A percentile compares a stretch with the other conserved stretches of the same genome.
Conservation (phyloP, 2,797 vertebrate genomes). For the Pseudochirops cupreus region DNA sequence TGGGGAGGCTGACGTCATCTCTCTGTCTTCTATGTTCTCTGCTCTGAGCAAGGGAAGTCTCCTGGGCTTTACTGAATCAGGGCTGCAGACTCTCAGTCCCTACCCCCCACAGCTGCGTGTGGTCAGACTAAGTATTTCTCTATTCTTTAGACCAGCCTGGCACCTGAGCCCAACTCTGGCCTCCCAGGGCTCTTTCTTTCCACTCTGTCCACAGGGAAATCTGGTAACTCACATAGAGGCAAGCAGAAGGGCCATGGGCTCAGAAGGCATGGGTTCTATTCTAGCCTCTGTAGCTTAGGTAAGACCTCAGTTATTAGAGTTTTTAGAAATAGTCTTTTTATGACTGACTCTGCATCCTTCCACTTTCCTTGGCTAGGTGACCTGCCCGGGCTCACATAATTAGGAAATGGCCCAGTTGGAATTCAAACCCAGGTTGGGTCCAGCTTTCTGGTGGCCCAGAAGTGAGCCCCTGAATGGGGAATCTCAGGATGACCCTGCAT, state of each 20-base stretch:
- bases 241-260: neutral
- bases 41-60: neutral
- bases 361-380: neutral
- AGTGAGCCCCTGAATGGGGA: neutral
- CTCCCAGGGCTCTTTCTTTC: neutral
- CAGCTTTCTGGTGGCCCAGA: neutral
- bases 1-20: neutral
- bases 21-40: neutral
- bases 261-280: neutral
- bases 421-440: neutral
- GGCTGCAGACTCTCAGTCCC: neutral
- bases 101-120: neutral
- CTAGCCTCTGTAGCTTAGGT: neutral
- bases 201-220: neutral
- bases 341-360: neutral
- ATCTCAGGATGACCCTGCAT: neutral
- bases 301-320: neutral
- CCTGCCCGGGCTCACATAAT: neutral
- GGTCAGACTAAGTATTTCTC: neutral
- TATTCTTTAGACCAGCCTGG: neutral
- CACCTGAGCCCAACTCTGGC: neutral
- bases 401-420: neutral
- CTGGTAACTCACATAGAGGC: neutral
- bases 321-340: neutral
- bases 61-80: neutral